Conservation (phyloP, 2,888 invertebrate species). For the Cantharis rufa region DNA sequence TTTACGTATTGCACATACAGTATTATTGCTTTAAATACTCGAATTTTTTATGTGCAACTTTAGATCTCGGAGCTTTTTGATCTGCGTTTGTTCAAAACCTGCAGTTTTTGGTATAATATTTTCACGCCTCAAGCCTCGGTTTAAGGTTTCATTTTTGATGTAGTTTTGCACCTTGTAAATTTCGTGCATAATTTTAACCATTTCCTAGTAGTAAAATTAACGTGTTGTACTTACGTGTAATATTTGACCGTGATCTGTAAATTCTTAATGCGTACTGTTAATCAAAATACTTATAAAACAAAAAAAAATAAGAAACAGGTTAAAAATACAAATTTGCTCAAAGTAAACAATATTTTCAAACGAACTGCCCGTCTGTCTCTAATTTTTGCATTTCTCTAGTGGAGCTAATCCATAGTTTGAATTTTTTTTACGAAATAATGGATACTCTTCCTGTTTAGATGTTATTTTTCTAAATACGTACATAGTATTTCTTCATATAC, state of each 20-base stretch:
- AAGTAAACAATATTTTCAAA: slow-evolving; percentile 27
- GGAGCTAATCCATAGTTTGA: neutral
- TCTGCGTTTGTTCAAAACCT: neutral
- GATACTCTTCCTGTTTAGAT: neutral
- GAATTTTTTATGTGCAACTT: neutral
- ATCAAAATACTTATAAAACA: neutral
- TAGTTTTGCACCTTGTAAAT: neutral
- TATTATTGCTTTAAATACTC: neutral
- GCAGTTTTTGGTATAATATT: neutral
- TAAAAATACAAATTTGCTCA: slow-evolving; percentile 25
- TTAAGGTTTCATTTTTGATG: neutral
- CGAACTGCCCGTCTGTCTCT: slow-evolving; percentile 13
- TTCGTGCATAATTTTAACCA: neutral
- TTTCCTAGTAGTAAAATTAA: neutral
- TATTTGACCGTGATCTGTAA: slow-evolving; percentile 20
- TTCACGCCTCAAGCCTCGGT: neutral
- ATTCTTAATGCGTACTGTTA: slow-evolving; percentile 16
- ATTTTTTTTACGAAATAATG: neutral
- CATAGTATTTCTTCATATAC: neutral
- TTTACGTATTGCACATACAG: neutral
- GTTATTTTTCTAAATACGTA: neutral
- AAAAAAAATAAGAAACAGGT: neutral
- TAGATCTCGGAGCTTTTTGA: no score
- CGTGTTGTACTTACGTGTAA: slow-evolving; percentile 20
- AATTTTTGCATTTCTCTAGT: neutral